Percentiles rank a stretch among this genome's conserved stretches.
Evolutionary conservation across 2,113 vertebrate genomes (phyloP).

Genomic region (Neodon shergylaensis): DNA sequence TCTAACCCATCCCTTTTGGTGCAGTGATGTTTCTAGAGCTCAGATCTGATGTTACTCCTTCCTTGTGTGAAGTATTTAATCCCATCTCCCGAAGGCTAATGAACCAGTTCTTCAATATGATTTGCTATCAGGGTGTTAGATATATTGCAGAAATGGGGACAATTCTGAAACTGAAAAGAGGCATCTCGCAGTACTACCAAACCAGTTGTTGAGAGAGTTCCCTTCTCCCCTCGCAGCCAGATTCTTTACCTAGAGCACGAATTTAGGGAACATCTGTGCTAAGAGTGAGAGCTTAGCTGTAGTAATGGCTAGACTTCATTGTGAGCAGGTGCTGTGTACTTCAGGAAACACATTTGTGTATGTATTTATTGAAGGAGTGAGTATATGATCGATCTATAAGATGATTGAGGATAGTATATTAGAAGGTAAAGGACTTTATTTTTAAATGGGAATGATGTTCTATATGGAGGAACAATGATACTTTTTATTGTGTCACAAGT

Average conservation of each 20-base stretch:
- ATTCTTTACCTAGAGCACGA: neutral
- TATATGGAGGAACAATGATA: slow-evolving; percentile 27
- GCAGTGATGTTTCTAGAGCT: neutral
- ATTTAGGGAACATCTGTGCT: neutral
- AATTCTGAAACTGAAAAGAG: slow-evolving; percentile 15
- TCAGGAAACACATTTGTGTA: slow-evolving; percentile 15
- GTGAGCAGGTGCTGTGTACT: slow-evolving; percentile 23
- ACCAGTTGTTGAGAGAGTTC: neutral
- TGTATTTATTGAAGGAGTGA: slow-evolving; percentile 21
- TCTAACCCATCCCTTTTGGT: neutral
- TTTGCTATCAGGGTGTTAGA: slow-evolving; percentile 8
- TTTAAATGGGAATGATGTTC: slow-evolving; percentile 6
- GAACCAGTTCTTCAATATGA: neutral
- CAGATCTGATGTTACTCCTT: neutral
- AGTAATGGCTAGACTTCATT: neutral
- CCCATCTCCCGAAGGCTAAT: neutral
- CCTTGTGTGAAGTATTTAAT: neutral
- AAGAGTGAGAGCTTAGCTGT: neutral
- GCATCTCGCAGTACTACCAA: neutral
- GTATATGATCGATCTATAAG: neutral
- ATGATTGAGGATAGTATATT: neutral
- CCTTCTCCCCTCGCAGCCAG: neutral
- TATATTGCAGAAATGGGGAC: neutral
- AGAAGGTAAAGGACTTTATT: slow-evolving; percentile 36
- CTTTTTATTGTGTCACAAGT: neutral